Evolutionary conservation across 2,113 vertebrate species (phyloP), one percentile per base, ranked within the genome.

Genomic region (Macrotis lagotis): DNA sequence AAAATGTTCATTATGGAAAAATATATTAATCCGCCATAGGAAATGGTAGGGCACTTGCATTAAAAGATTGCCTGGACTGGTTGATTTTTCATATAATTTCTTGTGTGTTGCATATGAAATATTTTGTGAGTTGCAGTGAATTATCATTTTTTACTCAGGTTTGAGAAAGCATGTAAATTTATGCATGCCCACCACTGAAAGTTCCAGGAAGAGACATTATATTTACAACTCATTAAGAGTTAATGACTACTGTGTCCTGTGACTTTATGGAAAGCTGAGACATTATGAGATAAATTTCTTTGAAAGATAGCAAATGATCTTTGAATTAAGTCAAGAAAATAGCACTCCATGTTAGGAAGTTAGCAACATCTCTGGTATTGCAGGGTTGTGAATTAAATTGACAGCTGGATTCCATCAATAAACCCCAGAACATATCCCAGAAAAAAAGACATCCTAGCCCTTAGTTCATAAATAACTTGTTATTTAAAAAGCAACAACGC

Each of bases 321-420:
- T 93, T 91, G 0, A 96, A 96, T 97, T 93, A 96, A 96, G 31
- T 88, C 44, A 96, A 95, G 47, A 94, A 96, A 89, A 90, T 51
- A n/a, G 3, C 59, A 94, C 51, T 97, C 51, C 0, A 14, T 94
- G 90, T 50, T 91, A 91, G 92, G 89, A 98, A 97, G 28, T 92
- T 95, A 96, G 49, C n/a, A 91, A 95, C 51, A 28, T 83, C 95
- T n/a, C 48, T 92, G 25, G 19, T 44, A 95, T 96, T 28, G 1
- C 74, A 96, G 31, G 47, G 88, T 51, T 94, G 0, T 91, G 92
- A 96, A 51, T 93, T 24, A 93, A 7, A 16, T 96, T 89, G 96
- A 90, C 95, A 98, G 91, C 51, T 97, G 91, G 26, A 74, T 97
- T 94, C 91, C 47, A 95, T 96, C 51, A 96, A 90, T 96, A 96